Evolutionary conservation across 35 echinoderm and acorn worm species (phyloP), one percentile per base, ranked within the genome.

Genomic region (Stichopus chloronotus): DNA sequence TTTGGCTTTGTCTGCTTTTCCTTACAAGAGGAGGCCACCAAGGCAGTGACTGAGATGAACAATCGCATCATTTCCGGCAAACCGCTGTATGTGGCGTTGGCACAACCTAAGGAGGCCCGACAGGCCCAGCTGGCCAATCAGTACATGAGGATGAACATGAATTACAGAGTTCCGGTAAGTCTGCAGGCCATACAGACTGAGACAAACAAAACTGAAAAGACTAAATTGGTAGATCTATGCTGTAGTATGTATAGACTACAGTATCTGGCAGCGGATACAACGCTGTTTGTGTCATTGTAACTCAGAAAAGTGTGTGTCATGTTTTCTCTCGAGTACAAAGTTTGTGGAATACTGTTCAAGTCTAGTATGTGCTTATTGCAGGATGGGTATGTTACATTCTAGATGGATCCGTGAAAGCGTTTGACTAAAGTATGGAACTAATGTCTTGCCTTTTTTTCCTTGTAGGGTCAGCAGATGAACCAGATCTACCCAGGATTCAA

Each of bases 1-100:
- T 98, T 98, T 79, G 97, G 97, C 0, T 98, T 98, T 83, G 97
- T 98, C 17, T 98, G 97, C 57, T 98, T 98, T 86, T 94, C 95
- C 3, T 96, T 91, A 5, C 97, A 95, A 5, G 97, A 98, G 79
- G 97, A 96, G 65, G 97, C 97, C 53, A 93, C 94, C 7, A 98
- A 98, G 72, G 97, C 97, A 13, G 91, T 98, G 57, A 96, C 93
- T 4, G 94, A 98, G 93, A 98, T 98, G 97, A 95, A 95, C 68
- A 65, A 88, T 25, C 69, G 92, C 8, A 96, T 98, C 71, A 87
- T 98, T 4, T 90, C 93, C 6, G 88, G 84, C 87, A 98, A 98
- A 60, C 97, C 94, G 4, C 92, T 98, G 1, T 98, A 98, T 65
- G 97, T 98, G 8, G 94, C 97, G 24, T 87, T 96, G 12, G 94